Conservation (phyloP, 2,113 vertebrate species). For the Edolisoma coerulescens region DNA sequence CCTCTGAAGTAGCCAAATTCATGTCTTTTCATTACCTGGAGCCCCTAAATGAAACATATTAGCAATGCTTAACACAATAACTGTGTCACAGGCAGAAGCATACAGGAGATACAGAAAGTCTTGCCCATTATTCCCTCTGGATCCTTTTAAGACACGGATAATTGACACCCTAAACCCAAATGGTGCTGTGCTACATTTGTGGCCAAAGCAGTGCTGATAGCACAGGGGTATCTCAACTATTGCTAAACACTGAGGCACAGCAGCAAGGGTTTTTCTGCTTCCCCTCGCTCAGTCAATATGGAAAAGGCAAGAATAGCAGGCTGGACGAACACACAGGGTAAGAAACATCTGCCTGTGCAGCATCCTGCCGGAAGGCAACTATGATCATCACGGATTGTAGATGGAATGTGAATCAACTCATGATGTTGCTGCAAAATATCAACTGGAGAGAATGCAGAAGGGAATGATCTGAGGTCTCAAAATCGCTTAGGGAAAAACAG, state of each 20-base stretch:
- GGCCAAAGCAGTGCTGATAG: background rate
- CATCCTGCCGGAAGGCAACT: background rate
- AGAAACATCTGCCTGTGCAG: background rate
- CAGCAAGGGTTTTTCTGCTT: background rate
- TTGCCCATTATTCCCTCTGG: background rate
- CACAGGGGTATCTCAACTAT: background rate
- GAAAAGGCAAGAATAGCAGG: background rate
- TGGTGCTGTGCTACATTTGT: background rate
- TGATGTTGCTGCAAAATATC: background rate
- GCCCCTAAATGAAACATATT: background rate
- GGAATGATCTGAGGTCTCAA: background rate
- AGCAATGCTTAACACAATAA: background rate
- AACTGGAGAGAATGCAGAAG: background rate
- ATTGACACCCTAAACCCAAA: background rate
- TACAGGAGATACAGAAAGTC: background rate
- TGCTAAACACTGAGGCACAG: background rate
- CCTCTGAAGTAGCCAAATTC: background rate
- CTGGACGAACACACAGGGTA: background rate
- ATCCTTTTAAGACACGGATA: background rate
- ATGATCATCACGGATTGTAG: background rate
- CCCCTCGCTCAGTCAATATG: background rate
- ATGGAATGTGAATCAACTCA: fast-evolving
- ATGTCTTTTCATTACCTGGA: background rate
- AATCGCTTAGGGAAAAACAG: background rate
- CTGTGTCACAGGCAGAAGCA: background rate